Evolutionary conservation across 2,888 invertebrate genomes (phyloP).

Genomic region (Caradrina clavipalpis): DNA sequence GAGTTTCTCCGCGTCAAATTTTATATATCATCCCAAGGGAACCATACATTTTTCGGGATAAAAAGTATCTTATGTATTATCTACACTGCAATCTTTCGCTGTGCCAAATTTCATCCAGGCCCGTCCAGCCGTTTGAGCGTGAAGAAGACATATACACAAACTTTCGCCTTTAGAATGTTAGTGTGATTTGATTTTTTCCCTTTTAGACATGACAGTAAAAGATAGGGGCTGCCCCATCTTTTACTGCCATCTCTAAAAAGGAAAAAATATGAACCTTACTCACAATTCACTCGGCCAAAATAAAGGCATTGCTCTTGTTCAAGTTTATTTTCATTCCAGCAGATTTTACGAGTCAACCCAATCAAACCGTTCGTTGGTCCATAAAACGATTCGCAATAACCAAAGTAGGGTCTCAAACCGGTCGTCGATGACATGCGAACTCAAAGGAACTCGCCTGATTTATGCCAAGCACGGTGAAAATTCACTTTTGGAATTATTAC

Average conservation of each 20-base stretch:
- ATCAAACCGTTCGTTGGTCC: slow-evolving; percentile 8
- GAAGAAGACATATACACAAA: too few relatives aligned
- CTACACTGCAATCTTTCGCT: too few relatives aligned
- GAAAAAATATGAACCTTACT: neutral
- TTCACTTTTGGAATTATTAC: slow-evolving; percentile 49
- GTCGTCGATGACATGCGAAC: slow-evolving; percentile 42
- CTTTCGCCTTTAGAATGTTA: too few relatives aligned
- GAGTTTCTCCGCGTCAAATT: too few relatives aligned
- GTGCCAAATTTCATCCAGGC: too few relatives aligned
- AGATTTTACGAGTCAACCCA: slow-evolving; percentile 27
- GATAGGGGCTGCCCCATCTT: too few relatives aligned
- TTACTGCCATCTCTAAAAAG: neutral
- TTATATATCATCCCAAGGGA: too few relatives aligned
- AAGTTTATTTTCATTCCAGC: slow-evolving; percentile 24
- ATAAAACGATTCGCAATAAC: slow-evolving; percentile 38
- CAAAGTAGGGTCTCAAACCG: slow-evolving; percentile 37
- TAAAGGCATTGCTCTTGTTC: neutral
- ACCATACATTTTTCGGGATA: too few relatives aligned
- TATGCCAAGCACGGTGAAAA: slow-evolving; percentile 41
- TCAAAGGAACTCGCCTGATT: slow-evolving; percentile 46
- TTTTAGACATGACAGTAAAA: too few relatives aligned
- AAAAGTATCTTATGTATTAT: too few relatives aligned
- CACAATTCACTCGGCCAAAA: neutral
- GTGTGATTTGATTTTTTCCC: too few relatives aligned
- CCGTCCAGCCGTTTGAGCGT: too few relatives aligned